Base-by-base conservation (phyloP, 92 coral and sea anemone species). In the Anthopleura xanthogrammica region DNA sequence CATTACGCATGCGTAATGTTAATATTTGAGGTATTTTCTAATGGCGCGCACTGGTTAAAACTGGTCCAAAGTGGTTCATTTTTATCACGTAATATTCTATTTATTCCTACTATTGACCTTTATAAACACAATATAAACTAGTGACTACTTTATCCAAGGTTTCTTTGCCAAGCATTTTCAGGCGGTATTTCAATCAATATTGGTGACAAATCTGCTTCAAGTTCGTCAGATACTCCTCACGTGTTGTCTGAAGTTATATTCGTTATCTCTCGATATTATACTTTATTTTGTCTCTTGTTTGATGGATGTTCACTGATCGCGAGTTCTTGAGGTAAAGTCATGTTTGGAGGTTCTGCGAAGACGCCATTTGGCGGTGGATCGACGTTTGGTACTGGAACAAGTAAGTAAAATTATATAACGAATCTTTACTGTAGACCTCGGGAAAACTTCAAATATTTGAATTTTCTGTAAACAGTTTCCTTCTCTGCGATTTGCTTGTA, bases 371-470 rank as follows among this genome's bases (percentile, higher is more conserved):
- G 94, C 41, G 81, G 91, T 41, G 92, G 95, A 80, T 89, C 91
- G 36, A 87, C 95, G 52, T 90, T 93, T 88, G 97, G 95, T 46
- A 96, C 99, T 8, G 92, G 94, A 80, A 89, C 94, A 83, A 88
- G 98, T 83, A 78, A 55, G 93, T 77, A 42, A 10, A 36, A 19
- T 4, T 20, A 20, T 20, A 29, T n/a, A 62, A 62, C 70, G 70
- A 62, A 62, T n/a, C 70, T 20, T 23, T 46, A 46, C 50, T 43
- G 50, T 46, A 46, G 7, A 2, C 9, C 29, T 62, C 29, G 19
- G 20, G 12, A 62, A 72, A 54, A 24, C 57, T 5, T 60, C 60
- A 52, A 75, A 74, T 73, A 36, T n/a, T 39, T 50, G 72, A 60
- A 29, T 29, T 17, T 23, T 19, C 24, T 29, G 17, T 52, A 22